phyloP scores from a whole-genome alignment of 2,797 vertebrate species.

The Gymnoscopelus microlampas region DNA sequence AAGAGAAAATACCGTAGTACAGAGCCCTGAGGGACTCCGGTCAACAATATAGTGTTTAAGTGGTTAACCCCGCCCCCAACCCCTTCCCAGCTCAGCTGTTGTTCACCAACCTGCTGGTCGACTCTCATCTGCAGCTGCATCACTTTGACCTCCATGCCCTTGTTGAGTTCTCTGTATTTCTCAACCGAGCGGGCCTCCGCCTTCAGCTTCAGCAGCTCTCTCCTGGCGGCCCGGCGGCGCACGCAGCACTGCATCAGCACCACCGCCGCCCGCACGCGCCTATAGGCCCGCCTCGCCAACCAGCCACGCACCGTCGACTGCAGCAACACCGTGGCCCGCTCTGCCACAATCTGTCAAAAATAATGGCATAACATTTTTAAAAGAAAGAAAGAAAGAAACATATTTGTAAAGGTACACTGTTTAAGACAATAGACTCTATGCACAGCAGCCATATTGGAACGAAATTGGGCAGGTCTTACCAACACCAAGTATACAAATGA shows the following conservation, averaged over 20 bases:
- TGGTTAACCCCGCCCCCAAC: not conserved
- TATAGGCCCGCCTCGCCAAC: slow-evolving; percentile 69
- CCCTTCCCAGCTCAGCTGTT: not conserved
- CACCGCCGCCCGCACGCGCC: slow-evolving; percentile 59
- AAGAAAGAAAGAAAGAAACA: too few relatives aligned
- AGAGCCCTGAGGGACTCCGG: too few relatives aligned
- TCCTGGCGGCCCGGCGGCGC: slow-evolving; percentile 76
- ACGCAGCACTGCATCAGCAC: slow-evolving; percentile 84
- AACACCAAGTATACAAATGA: too few relatives aligned
- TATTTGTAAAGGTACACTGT: too few relatives aligned
- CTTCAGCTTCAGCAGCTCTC: slow-evolving; percentile 77
- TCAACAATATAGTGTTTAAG: not conserved
- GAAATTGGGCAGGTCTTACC: too few relatives aligned
- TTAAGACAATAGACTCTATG: too few relatives aligned
- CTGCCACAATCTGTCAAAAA: slow-evolving; percentile 60
- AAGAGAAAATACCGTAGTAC: too few relatives aligned
- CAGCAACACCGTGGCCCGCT: slow-evolving; percentile 70
- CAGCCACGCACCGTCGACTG: slow-evolving; percentile 81
- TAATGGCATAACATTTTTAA: too few relatives aligned
- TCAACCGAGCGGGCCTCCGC: slow-evolving; percentile 80
- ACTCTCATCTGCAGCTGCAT: slow-evolving; percentile 83
- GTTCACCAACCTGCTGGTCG: slow-evolving; percentile 76
- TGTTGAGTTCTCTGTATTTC: slow-evolving; percentile 83
- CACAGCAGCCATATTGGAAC: too few relatives aligned
- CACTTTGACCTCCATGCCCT: slow-evolving; percentile 85